Evolutionary conservation across 2,113 vertebrate genomes (phyloP), one percentile per base, ranked within the genome.

Genomic region (Scalopus aquaticus): DNA sequence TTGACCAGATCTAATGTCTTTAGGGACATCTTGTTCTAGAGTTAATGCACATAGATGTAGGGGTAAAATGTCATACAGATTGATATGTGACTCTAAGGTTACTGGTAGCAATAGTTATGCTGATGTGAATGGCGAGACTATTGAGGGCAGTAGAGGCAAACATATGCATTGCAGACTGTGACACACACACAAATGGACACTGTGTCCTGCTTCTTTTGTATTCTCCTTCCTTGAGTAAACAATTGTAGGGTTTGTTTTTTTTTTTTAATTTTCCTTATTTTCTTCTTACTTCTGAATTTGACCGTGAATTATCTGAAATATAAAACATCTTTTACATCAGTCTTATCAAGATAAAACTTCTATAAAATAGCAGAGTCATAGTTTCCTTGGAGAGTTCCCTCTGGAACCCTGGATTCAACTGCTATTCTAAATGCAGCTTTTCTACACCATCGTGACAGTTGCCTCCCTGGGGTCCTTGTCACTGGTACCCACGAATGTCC

Each of bases 251-350:
- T 77, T 42, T 54, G 30, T 46, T 80, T 74, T 56, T 56, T 22
- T 70, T 51, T 46, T 32, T 42, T 46, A 9, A 67, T 28, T 64
- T 81, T 74, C 16, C 64, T 87, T 64, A 7, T 37, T 85, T 88
- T 88, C 5, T 54, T 65, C 42, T 76, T 62, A 82, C 67, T 73
- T 89, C 39, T 67, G 90, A 58, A 49, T 77, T 32, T 77, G 2
- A 82, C 46, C 9, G 35, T 85, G 44, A 93, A 82, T 28, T 35
- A 0, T 91, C 26, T 88, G 28, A 91, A 74, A 49, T 56, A 20
- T 86, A 85, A 88, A 95, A 79, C 30, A 79, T 54, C 15, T 62
- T 77, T 91, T 46, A 22, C 19, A 62, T 69, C 15, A 49, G 15
- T 91, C 32, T 93, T 42, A 62, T 39, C 49, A 67, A 69, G 28